Evolutionary conservation across 1,140 invertebrate species (phyloP), one percentile per base, ranked within the genome.

Genomic region (Melipona quadrifasciata): DNA sequence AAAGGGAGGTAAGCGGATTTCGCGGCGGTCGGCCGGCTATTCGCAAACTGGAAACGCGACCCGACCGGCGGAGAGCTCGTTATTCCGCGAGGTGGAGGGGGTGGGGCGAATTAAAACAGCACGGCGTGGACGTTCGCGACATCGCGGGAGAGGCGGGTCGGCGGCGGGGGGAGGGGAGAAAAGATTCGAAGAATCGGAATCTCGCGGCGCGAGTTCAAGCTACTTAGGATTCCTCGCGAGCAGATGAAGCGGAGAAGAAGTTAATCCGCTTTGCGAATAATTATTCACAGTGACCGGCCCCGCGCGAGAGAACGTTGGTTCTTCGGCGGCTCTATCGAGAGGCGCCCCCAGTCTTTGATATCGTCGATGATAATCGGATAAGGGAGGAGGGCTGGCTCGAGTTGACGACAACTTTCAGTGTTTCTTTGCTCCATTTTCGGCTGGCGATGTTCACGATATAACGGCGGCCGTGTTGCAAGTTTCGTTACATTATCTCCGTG

Each of bases 1-100:
- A 90, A 84, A 89, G 77, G 34, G 71, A 82, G 31, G 70, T 89
- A 89, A 89, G 88, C 88, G 88, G 87, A 90, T 89, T 90, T 89
- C 31, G 70, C 47, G 65, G 78, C 74, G 77, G 85, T 70, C 76
- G 61, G 61, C 53, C 58, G 78, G 58, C 58, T 27, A 65, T 73
- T 80, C 58, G 80, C 51, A 57, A 70, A 17, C 70, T 55, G 58
- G 64, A 67, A 85, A 80, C 71, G 57, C 67, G 70, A 78, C 64
- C 58, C 55, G 53, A 21, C 55, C 17, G 51, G 27, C 21, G 51
- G 27, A 31, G 39, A 51, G 68, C 74, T 86, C 67, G 79, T 84
- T 82, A 68, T 73, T 39, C 8, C 24, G 61, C 5, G 39, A 51
- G 78, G 27, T 5, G 21, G 17, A 19, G 55, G 17, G 17, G 0